Conservation (phyloP, 2,888 invertebrate genomes). For the Bursaphelenchus okinawaensis region DNA sequence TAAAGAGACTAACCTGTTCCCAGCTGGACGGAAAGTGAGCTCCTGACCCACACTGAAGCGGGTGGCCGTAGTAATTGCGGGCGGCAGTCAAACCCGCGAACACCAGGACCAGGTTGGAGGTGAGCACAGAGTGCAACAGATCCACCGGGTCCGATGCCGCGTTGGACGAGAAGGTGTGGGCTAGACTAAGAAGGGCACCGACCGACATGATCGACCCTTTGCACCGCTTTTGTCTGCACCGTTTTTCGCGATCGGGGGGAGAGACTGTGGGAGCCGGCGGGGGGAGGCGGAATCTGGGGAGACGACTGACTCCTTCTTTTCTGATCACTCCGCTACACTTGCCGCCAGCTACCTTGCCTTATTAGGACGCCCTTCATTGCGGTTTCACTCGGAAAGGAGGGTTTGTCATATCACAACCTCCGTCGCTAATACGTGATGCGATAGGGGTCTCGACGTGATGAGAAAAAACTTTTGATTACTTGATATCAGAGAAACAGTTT, state of each 20-base stretch:
- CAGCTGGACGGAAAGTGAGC: conserved; percentile 35
- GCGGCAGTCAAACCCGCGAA: conserved; percentile 28
- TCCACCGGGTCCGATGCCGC: conserved; percentile 27
- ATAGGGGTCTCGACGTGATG: neutral
- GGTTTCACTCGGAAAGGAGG: neutral
- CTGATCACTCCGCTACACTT: neutral
- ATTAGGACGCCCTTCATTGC: neutral
- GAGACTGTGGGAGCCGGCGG: neutral
- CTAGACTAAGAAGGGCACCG: neutral
- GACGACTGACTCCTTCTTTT: neutral
- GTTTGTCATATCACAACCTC: neutral
- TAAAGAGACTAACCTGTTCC: conserved; percentile 21
- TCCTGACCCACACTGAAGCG: conserved; percentile 39
- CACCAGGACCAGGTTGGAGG: conserved; percentile 36
- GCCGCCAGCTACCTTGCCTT: neutral
- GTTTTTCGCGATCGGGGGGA: neutral
- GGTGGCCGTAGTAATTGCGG: conserved; percentile 32
- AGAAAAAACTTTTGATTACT: neutral
- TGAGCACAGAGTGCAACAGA: conserved; percentile 31
- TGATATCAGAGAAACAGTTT: no score
- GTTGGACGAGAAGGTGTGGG: neutral
- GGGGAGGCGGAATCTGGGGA: neutral
- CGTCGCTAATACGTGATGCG: neutral
- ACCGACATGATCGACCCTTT: neutral
- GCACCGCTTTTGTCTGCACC: neutral